Conservation (phyloP, 2,888 invertebrate genomes). For the Drosophila paramelanica region DNA sequence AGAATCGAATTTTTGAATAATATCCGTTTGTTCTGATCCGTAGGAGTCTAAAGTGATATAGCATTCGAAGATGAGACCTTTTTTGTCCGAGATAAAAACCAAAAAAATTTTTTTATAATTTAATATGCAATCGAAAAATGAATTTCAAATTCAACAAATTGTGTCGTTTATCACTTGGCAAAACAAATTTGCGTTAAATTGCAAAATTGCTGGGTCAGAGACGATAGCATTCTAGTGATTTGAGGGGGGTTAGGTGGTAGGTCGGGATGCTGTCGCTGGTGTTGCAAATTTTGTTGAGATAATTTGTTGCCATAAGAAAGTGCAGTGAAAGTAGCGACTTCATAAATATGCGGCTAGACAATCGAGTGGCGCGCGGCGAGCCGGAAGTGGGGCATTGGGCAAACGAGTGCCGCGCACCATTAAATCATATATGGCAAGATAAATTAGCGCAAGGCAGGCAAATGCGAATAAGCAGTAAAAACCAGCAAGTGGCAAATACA, state of each 20-base stretch:
- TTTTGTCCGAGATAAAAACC: too few species aligned
- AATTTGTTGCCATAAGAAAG: constrained; percentile 56
- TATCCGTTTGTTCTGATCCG: too few species aligned
- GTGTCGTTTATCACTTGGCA: constrained; percentile 58
- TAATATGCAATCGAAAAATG: constrained; percentile 38
- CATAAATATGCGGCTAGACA: constrained; percentile 45
- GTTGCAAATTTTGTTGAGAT: constrained; percentile 35
- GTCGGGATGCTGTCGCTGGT: constrained; percentile 21
- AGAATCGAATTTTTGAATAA: too few species aligned
- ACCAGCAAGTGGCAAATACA: constrained; percentile 34
- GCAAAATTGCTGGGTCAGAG: constrained; percentile 36
- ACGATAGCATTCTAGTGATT: neutral
- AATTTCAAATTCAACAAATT: constrained; percentile 47
- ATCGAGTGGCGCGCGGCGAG: neutral
- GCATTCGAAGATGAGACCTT: too few species aligned
- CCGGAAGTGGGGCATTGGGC: neutral
- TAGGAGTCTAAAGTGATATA: too few species aligned
- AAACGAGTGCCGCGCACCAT: constrained; percentile 36
- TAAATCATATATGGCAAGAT: constrained; percentile 73
- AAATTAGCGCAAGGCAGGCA: constrained; percentile 60
- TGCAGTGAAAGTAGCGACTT: constrained; percentile 52
- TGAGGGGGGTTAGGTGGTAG: neutral
- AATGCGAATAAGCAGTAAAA: constrained; percentile 26
- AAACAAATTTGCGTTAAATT: constrained; percentile 60
- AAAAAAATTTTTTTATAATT: too few species aligned